These are phyloP conservation scores for Sisyra terminalis DNA, from an alignment of 2,888 invertebrate species.

Conservation along the genomic window DNA sequence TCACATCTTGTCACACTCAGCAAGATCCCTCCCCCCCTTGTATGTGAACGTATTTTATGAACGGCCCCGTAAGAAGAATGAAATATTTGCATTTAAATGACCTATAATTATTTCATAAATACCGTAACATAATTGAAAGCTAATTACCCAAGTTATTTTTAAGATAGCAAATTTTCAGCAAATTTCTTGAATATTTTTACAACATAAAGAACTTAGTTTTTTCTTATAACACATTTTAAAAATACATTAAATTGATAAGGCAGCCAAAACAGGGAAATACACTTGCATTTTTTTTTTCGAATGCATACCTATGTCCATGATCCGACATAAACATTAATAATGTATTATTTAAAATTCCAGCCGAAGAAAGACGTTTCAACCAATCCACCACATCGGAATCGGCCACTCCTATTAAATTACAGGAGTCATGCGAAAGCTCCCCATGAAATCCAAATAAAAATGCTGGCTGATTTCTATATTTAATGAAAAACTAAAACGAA, in stretches of 20 bases:
- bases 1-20: too few relatives aligned
- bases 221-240: background rate
- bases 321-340: constrained; percentile 82
- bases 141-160: too few relatives aligned
- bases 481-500: constrained; percentile 32
- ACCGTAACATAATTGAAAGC: too few relatives aligned
- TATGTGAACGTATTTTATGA: too few relatives aligned
- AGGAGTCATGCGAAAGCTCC: constrained; percentile 75
- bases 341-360: constrained; percentile 57
- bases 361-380: constrained; percentile 40
- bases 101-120: too few relatives aligned
- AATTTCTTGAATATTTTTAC: background rate
- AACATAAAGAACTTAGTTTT: background rate
- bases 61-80: too few relatives aligned
- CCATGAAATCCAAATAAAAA: constrained; percentile 81
- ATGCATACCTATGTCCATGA: constrained; percentile 63
- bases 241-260: too few relatives aligned
- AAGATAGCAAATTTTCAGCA: too few relatives aligned
- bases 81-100: too few relatives aligned
- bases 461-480: constrained; percentile 50
- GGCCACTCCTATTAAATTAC: constrained; percentile 58
- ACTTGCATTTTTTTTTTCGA: constrained; percentile 5
- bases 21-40: too few relatives aligned
- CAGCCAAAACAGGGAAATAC: too few relatives aligned
- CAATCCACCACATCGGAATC: constrained; percentile 56